Conservation (phyloP, 2,113 vertebrate genomes). For the Xyliphius kryptos region DNA sequence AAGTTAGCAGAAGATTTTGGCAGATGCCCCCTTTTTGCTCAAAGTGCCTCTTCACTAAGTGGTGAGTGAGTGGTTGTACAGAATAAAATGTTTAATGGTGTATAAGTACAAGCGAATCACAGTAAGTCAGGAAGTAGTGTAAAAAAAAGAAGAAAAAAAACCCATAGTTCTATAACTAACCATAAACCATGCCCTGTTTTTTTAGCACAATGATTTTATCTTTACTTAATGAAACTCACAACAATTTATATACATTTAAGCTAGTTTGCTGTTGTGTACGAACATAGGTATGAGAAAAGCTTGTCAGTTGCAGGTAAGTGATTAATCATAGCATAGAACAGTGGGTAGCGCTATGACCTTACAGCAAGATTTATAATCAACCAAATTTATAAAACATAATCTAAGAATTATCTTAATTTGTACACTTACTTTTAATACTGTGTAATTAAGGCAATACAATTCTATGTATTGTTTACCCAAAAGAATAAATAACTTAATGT, state of each 20-base stretch:
- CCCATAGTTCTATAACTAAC: not conserved
- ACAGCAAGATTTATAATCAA: too few relatives aligned
- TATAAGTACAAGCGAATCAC: slow-evolving; percentile 22
- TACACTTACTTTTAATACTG: not conserved
- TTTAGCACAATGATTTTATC: too few relatives aligned
- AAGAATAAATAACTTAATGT: too few relatives aligned
- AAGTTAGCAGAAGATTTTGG: slow-evolving; percentile 29
- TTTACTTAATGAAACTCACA: too few relatives aligned
- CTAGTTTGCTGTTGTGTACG: not conserved
- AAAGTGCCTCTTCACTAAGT: slow-evolving; percentile 25
- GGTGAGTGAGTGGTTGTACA: slow-evolving; percentile 16
- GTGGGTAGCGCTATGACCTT: too few relatives aligned
- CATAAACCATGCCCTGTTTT: too few relatives aligned
- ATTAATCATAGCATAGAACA: too few relatives aligned
- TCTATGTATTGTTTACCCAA: too few relatives aligned
- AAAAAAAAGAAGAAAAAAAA: too few relatives aligned
- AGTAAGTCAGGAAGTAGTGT: not conserved
- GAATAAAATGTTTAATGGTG: slow-evolving; percentile 10
- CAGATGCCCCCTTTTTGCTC: slow-evolving; percentile 25
- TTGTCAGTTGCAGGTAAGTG: too few relatives aligned
- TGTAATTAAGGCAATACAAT: too few relatives aligned
- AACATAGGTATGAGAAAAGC: not conserved
- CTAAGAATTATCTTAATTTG: slow-evolving; percentile 11
- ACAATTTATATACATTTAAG: not conserved
- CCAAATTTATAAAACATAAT: too few relatives aligned